A percentile compares a stretch with the other conserved stretches of the same genome.
These are phyloP conservation scores for Muraenolepis orangiensis DNA, from an alignment of 2,797 vertebrate genomes.

Conservation along the genomic window DNA sequence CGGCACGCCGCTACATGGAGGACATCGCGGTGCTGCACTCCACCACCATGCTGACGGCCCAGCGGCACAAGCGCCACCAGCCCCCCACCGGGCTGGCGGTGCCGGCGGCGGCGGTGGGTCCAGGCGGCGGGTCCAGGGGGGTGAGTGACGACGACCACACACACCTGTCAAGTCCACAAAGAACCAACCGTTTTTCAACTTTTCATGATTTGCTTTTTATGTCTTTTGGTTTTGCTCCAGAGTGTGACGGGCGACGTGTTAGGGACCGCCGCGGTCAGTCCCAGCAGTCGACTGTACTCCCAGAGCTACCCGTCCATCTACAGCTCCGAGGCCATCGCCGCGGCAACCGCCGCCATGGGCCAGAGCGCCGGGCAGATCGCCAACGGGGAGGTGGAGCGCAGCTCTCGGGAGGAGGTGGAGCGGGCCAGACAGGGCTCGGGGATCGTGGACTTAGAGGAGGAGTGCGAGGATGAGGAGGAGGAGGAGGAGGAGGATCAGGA, in stretches of 20 bases:
- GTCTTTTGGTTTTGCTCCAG: conserved; percentile 38
- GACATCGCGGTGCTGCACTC: conserved; percentile 89
- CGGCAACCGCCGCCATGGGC: conserved; percentile 13
- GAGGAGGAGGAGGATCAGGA: conserved; percentile 68
- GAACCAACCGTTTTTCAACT: not conserved
- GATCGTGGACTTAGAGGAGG: conserved; percentile 68
- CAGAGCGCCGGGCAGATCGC: conserved; percentile 49
- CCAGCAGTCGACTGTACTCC: conserved; percentile 69
- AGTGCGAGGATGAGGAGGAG: conserved; percentile 74
- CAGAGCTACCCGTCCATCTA: conserved; percentile 84
- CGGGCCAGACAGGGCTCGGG: conserved; percentile 50
- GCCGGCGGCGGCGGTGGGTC: conserved; percentile 54
- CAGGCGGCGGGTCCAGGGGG: conserved; percentile 54
- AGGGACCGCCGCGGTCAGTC: conserved; percentile 61
- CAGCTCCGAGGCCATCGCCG: conserved; percentile 43
- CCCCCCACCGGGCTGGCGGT: conserved; percentile 26
- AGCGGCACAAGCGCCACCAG: conserved; percentile 66
- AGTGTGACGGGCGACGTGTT: conserved; percentile 54
- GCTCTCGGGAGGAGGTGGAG: conserved; percentile 41
- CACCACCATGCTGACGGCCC: conserved; percentile 74
- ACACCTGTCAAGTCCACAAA: not conserved
- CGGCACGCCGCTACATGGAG: conserved; percentile 81
- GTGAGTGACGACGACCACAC: conserved; percentile 53
- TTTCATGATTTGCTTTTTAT: not conserved
- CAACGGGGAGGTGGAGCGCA: conserved; percentile 59